Base-by-base conservation (phyloP, 2,113 vertebrate species). In the Oceanites oceanicus region DNA sequence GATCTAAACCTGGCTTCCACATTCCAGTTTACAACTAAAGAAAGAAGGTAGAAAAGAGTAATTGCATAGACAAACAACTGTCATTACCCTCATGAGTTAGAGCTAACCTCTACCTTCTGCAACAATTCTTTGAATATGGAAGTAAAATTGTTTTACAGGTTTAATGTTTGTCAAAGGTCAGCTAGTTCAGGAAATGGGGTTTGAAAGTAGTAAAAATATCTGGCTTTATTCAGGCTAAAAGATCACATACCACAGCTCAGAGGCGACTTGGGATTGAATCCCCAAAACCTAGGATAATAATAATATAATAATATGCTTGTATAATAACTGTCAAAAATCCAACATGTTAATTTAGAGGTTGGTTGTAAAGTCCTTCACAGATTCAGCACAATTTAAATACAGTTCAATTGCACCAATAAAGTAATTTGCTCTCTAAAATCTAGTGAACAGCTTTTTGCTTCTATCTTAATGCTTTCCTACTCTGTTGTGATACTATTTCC, bases 401-500 rank as follows among this genome's bases (percentile, higher is more conserved):
- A 95, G 90, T 96, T 97, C 97, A 96, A 96, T 74, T 96, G 86
- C 49, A 88, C 71, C 91, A 92, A 88, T 88, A 73, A 95, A 90
- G 49, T 91, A 87, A 82, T 83, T 93, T 96, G 85, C 49, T 94
- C 78, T 95, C 88, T 82, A 95, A 76, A 96, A 97, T 45, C 83
- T 82, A 78, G 56, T 10, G 61, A 96, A 88, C 55, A 95, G 81
- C 76, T 94, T 97, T 90, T 93, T 95, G 63, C 94, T 81, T 96
- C 92, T 94, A 53, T 55, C 94, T 96, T 97, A 96, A 92, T 65
- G 20, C 90, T 96, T 96, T 76, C 88, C 84, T 96, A 83, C 76
- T 50, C 96, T 96, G 92, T 90, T 96, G 74, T 93, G 91, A 97
- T 94, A 97, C 92, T 96, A 92, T 97, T 98, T 97, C 97, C 94